These are phyloP conservation scores for Zenarchopterus dispar DNA, from an alignment of 2,797 vertebrate species.

Conservation along the genomic window DNA sequence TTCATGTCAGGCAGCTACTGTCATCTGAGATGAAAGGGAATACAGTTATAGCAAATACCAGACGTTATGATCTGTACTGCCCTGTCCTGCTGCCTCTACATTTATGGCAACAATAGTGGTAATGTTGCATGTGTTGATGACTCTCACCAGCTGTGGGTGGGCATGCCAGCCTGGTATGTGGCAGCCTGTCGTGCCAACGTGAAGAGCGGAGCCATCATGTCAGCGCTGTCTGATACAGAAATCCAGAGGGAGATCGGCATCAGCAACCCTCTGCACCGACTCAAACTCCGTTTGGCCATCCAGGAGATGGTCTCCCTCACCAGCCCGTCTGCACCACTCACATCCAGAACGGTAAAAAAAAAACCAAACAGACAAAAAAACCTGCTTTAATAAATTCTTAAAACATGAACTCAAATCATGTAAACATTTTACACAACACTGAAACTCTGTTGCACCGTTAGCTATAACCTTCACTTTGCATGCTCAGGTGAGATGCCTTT, in stretches of 20 bases:
- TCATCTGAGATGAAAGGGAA: not conserved
- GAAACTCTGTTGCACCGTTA: constrained; percentile 23
- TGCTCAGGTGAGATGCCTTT: constrained; percentile 23
- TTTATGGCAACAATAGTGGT: constrained; percentile 23
- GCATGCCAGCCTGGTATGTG: constrained; percentile 98
- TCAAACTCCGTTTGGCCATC: constrained; percentile 94
- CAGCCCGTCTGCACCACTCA: constrained; percentile 94
- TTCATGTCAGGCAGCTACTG: constrained; percentile 1
- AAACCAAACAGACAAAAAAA: too few species aligned
- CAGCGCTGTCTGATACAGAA: constrained; percentile 94
- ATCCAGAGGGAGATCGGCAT: constrained; percentile 98
- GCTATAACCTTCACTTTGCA: constrained; percentile 34
- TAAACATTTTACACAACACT: constrained; percentile 21
- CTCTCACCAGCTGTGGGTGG: constrained; percentile 92
- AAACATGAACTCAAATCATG: constrained; percentile 8
- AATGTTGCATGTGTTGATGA: constrained; percentile 56
- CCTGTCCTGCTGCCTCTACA: constrained; percentile 13
- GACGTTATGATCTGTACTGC: constrained; percentile 10
- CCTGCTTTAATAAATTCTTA: not conserved
- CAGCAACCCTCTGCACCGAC: constrained; percentile 94
- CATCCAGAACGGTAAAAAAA: constrained; percentile 89
- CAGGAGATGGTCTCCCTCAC: constrained; percentile 98
- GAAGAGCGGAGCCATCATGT: constrained; percentile 98
- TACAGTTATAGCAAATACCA: not conserved
- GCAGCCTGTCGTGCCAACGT: constrained; percentile 96